Conservation (phyloP, 2,113 vertebrate species). For the Scomber japonicus region DNA sequence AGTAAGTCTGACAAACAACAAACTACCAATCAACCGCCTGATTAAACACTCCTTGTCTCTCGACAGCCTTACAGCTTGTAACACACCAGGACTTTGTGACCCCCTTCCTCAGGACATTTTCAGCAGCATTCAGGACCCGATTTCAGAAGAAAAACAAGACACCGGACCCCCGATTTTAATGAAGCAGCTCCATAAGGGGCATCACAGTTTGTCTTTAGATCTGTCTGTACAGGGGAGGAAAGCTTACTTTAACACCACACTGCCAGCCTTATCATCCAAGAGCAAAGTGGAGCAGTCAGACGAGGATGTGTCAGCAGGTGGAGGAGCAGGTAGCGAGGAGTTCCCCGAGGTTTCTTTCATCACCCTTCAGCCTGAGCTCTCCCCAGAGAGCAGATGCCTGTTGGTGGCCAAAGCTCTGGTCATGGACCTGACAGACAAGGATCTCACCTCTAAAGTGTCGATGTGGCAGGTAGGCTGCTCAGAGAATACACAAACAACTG, state of each 20-base stretch:
- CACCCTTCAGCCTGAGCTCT: constrained; percentile 84
- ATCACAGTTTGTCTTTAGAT: constrained; percentile 88
- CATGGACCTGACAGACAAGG: constrained; percentile 84
- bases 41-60: constrained; percentile 78
- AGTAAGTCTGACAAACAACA: constrained; percentile 78
- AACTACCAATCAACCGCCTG: constrained; percentile 56
- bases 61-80: constrained; percentile 68
- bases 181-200: constrained; percentile 77
- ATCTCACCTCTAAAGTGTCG: constrained; percentile 86
- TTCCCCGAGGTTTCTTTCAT: constrained; percentile 73
- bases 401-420: constrained; percentile 92
- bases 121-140: constrained; percentile 69
- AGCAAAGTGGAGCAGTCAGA: constrained; percentile 18
- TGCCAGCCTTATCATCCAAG: constrained; percentile 22
- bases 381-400: constrained; percentile 86
- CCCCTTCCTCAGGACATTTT: constrained; percentile 50
- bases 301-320: constrained; percentile 20
- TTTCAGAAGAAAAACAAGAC: constrained; percentile 70
- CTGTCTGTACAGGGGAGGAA: constrained; percentile 64
- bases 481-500: background rate
- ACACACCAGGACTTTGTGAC: constrained; percentile 5
- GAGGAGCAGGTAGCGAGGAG: constrained; percentile 45
- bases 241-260: constrained; percentile 3
- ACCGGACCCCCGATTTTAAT: constrained; percentile 62
- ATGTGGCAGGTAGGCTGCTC: constrained; percentile 91